phyloP scores from a whole-genome alignment of 2,797 vertebrate species.

The Siniperca undulata region DNA sequence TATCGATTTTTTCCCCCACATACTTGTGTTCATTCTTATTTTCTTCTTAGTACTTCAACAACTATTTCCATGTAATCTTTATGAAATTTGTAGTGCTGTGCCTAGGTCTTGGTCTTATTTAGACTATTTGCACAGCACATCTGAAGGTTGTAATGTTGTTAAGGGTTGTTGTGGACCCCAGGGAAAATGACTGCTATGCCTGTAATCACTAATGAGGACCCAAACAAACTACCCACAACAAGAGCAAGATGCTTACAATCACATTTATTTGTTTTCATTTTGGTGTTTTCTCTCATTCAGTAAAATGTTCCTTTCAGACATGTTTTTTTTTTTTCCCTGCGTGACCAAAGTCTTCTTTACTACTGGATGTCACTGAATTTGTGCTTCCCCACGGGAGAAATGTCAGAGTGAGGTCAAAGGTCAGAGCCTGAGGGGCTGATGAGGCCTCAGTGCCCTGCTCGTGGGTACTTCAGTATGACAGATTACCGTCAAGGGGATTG shows the following conservation, averaged over 20 bases:
- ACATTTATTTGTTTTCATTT: slow-evolving; percentile 47
- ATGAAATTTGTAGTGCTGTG: slow-evolving; percentile 18
- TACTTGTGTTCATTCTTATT: background rate
- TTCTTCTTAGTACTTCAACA: background rate
- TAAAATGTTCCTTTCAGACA: slow-evolving; percentile 31
- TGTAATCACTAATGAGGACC: slow-evolving; percentile 31
- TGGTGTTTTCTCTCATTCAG: slow-evolving; percentile 38
- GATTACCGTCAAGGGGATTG: background rate
- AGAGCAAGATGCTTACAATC: slow-evolving; percentile 17
- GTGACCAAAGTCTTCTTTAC: slow-evolving; percentile 36
- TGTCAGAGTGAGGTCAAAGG: slow-evolving; percentile 11
- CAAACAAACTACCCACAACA: slow-evolving; percentile 55
- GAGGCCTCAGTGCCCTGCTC: slow-evolving; percentile 5
- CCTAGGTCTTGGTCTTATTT: slow-evolving; percentile 14
- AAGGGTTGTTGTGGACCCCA: slow-evolving; percentile 18
- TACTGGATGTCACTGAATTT: background rate
- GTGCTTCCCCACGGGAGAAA: background rate
- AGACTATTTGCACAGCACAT: slow-evolving; percentile 32
- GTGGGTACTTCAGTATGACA: background rate
- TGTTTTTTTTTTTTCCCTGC: slow-evolving; percentile 24
- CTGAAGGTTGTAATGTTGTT: slow-evolving; percentile 37
- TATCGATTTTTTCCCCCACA: background rate
- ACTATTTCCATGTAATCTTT: slow-evolving; percentile 11
- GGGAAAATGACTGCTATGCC: slow-evolving; percentile 18
- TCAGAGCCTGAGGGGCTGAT: background rate